Base-by-base conservation (phyloP, 2,113 vertebrate species). In the Chlorodrepanis virens region DNA sequence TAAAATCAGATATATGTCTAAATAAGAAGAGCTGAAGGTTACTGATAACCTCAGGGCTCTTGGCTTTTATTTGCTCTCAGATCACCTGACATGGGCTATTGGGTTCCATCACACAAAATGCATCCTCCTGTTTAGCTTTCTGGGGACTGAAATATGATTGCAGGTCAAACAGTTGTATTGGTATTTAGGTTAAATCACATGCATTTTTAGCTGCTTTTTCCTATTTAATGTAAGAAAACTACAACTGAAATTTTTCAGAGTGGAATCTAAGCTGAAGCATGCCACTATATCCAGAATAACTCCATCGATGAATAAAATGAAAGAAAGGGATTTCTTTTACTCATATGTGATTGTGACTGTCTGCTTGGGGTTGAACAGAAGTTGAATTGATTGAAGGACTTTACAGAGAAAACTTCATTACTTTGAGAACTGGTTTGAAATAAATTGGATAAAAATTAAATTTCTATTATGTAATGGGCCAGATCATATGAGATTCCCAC, bases 1-100 rank as follows among this genome's bases (percentile, higher is more conserved):
- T 96, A 49, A 95, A 90, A 94, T 92, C 75, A 90, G 67, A 94
- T 92, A 44, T 24, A 52, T 77, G 33, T 72, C 50, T 69, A 84
- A 89, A 40, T 81, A 61, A 89, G 24, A 61, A 83, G 60, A 96
- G 37, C 35, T 95, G 50, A 96, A 84, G n/a, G 77, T 81, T 50
- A 84, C 15, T 83, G 64, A 71, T 91, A 91, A 82, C 77, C 77
- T 84, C 37, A 25, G 53, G 49, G 21, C 42, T 28, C 12, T 33
- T 67, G 80, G 10, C 54, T 91, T 92, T 69, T 61, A 61, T 89
- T 92, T 92, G 29, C 27, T 64, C 18, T 90, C 53, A 28, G 59
- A 42, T 84, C 3, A 2, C 37, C 56, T 63, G 31, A 50, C 37
- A 28, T 27, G 2, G 3, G 11, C 24, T 52, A 27, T 13, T 29